phyloP scores from a whole-genome alignment of 2,113 vertebrate genomes.

The Serinus canaria region DNA sequence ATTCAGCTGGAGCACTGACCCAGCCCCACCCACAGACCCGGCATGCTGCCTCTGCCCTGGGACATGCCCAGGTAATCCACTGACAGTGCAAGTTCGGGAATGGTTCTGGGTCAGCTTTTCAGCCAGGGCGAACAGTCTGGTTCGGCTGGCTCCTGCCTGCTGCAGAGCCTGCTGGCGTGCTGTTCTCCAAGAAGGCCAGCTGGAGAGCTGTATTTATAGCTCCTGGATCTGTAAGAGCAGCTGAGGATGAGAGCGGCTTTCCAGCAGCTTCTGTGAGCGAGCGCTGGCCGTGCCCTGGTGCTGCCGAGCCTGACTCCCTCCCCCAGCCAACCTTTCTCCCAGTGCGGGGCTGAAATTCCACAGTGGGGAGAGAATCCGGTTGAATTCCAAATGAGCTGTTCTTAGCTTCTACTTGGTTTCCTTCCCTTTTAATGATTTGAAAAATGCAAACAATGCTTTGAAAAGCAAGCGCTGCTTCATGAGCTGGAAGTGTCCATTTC shows the following conservation, averaged over 20 bases:
- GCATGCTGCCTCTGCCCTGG: fast-evolving
- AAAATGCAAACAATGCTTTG: conserved; percentile 64
- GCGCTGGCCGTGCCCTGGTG: background rate
- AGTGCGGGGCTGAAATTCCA: conserved; percentile 40
- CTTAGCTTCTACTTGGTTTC: conserved; percentile 44
- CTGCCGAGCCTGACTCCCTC: background rate
- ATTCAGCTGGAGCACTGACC: background rate
- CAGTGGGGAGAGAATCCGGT: conserved; percentile 42
- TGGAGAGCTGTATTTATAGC: conserved; percentile 71
- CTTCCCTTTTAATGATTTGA: conserved; percentile 61
- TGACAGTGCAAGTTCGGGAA: background rate
- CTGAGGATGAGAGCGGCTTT: conserved; percentile 65
- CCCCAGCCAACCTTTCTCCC: conserved; percentile 49
- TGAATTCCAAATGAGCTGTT: conserved; percentile 63
- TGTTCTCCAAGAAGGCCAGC: conserved; percentile 41
- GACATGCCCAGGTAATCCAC: fast-evolving
- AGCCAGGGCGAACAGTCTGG: background rate
- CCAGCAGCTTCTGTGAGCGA: conserved; percentile 59
- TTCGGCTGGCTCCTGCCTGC: background rate
- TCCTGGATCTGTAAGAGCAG: conserved; percentile 60
- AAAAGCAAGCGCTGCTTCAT: conserved; percentile 24
- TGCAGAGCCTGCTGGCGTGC: conserved; percentile 37
- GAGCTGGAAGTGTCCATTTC: conserved; percentile 60
- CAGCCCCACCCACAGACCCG: background rate
- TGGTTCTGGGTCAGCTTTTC: background rate